Conservation (phyloP, 2,113 vertebrate species). For the Rhinoderma darwinii region DNA sequence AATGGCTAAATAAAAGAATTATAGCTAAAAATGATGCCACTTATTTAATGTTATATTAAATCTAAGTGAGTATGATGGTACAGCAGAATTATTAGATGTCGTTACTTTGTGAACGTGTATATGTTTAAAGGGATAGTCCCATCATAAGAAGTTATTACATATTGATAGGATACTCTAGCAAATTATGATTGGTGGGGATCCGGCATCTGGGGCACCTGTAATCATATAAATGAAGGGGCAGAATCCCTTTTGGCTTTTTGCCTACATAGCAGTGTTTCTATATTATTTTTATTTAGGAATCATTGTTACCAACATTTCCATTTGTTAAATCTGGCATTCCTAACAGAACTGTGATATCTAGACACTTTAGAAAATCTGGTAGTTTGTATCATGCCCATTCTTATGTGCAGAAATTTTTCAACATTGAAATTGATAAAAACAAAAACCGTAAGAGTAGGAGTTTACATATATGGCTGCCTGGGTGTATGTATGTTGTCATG, state of each 20-base stretch:
- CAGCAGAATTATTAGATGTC: not conserved
- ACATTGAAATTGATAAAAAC: not conserved
- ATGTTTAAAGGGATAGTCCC: too few species aligned
- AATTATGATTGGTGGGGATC: not conserved
- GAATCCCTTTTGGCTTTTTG: not conserved
- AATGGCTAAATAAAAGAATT: not conserved
- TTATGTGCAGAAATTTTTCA: not conserved
- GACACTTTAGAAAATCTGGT: too few species aligned
- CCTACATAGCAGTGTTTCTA: not conserved
- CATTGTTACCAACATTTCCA: too few species aligned
- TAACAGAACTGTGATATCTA: too few species aligned
- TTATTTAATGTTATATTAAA: slow-evolving; percentile 5
- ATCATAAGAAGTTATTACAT: too few species aligned
- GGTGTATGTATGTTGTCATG: too few species aligned
- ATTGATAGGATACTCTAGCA: not conserved
- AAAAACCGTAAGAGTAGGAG: too few species aligned
- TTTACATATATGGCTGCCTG: too few species aligned
- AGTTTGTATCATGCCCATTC: too few species aligned
- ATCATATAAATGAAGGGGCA: slow-evolving; percentile 12
- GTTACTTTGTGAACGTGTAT: too few species aligned
- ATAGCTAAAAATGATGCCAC: not conserved
- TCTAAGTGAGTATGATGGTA: not conserved
- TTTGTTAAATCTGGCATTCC: too few species aligned
- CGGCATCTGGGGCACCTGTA: too few species aligned
- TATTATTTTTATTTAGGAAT: not conserved